Evolutionary conservation across 2,797 vertebrate species (phyloP).

Genomic region (Pipistrellus nathusii): DNA sequence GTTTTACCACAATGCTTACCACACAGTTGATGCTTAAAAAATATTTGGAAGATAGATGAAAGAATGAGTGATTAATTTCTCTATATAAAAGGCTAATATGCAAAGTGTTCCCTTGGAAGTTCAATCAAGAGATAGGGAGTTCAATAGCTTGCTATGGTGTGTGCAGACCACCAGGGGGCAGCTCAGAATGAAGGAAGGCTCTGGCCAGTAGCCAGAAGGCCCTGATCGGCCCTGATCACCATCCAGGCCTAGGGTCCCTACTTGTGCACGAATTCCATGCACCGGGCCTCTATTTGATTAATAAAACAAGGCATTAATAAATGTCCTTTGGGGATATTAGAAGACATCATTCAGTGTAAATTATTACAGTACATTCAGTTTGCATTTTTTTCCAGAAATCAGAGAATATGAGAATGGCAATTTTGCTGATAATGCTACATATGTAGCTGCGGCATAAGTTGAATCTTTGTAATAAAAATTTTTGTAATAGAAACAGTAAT

Average conservation of each 20-base stretch:
- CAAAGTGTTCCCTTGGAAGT: too few species aligned
- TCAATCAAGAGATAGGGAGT: too few species aligned
- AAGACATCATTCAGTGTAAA: neutral
- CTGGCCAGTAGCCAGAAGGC: too few species aligned
- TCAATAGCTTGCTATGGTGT: too few species aligned
- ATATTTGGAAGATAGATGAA: neutral
- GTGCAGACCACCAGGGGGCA: too few species aligned
- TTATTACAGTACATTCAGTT: neutral
- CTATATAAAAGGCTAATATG: too few species aligned
- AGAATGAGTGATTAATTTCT: neutral
- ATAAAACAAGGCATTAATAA: neutral
- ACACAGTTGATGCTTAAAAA: neutral
- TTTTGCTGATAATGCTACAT: neutral
- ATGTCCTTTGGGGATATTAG: neutral
- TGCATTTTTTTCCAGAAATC: neutral
- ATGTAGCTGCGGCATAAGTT: neutral
- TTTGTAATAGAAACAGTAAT: neutral
- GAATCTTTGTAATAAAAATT: neutral
- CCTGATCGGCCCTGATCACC: too few species aligned
- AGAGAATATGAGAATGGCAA: slow-evolving; percentile 3
- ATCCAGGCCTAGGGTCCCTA: too few species aligned
- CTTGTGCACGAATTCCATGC: fast-evolving
- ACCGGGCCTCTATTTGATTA: neutral
- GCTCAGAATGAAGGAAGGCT: too few species aligned
- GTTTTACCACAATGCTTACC: neutral